Evolutionary conservation across 30 jellyfish, hydroid and myxozoan species (phyloP).

Genomic region (Hydra vulgaris): DNA sequence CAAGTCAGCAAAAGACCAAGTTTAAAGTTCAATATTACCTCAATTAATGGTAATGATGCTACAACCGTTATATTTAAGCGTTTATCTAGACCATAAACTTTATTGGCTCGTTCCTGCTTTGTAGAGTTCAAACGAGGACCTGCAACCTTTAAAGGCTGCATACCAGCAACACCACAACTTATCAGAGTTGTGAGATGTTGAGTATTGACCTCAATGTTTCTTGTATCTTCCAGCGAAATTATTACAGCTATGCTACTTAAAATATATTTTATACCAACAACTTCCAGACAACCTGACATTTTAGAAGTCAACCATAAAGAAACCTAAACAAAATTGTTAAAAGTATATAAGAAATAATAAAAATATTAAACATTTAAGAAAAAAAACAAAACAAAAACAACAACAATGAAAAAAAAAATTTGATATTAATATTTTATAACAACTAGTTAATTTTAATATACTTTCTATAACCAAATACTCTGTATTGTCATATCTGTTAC

Average conservation of each 20-base stretch:
- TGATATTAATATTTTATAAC: too few species aligned
- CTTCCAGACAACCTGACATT: constrained; percentile 38
- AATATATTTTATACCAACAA: constrained; percentile 51
- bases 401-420: too few species aligned
- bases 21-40: too few species aligned
- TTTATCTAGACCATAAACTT: constrained; percentile 45
- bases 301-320: constrained; percentile 31
- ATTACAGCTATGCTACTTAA: constrained; percentile 63
- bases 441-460: too few species aligned
- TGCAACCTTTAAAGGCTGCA: constrained; percentile 39
- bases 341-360: not conserved
- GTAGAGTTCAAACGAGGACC: constrained; percentile 70
- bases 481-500: too few species aligned
- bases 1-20: too few species aligned
- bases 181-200: constrained; percentile 41
- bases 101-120: constrained; percentile 44
- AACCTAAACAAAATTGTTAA: too few species aligned
- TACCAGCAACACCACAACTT: constrained; percentile 58
- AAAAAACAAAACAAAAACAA: too few species aligned
- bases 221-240: constrained; percentile 60
- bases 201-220: constrained; percentile 44
- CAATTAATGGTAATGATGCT: constrained; percentile 67
- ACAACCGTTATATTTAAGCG: constrained; percentile 48
- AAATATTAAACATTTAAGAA: too few species aligned
- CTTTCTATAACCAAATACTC: too few species aligned